phyloP scores from a whole-genome alignment of 2,888 invertebrate genomes.

The Tanytarsus gracilentus region DNA sequence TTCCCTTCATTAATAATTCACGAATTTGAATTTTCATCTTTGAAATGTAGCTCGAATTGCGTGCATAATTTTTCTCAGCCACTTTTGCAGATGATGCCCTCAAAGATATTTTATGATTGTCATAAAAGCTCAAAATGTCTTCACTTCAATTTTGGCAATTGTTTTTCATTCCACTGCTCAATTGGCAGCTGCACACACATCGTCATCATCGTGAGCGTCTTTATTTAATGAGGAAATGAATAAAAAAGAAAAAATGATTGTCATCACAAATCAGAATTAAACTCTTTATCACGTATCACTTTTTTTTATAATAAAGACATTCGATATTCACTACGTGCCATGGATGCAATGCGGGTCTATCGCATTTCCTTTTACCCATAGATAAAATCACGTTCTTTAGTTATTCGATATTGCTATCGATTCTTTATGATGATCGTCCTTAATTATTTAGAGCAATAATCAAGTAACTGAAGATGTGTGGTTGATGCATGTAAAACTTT shows the following conservation, averaged over 20 bases:
- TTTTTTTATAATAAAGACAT: slow-evolving; percentile 8
- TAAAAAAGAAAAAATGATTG: too few species aligned
- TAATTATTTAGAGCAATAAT: too few species aligned
- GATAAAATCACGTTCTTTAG: slow-evolving; percentile 6
- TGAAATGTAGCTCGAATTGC: too few species aligned
- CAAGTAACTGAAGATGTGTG: too few species aligned
- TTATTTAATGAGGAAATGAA: too few species aligned
- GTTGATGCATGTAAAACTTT: neutral
- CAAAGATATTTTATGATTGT: slow-evolving; percentile 7
- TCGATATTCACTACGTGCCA: slow-evolving; percentile 22
- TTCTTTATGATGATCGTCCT: too few species aligned
- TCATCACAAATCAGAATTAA: slow-evolving; percentile 8
- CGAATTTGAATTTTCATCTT: too few species aligned
- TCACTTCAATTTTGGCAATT: slow-evolving; percentile 6
- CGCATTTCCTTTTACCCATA: neutral
- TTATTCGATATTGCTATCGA: slow-evolving; percentile 2
- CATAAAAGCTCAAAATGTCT: neutral
- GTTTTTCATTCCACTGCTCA: neutral
- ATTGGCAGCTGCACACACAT: slow-evolving; percentile 7
- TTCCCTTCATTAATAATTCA: too few species aligned
- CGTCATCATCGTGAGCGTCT: too few species aligned
- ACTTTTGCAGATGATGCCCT: slow-evolving; percentile 1
- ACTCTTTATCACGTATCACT: slow-evolving; percentile 14
- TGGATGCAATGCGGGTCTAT: neutral
- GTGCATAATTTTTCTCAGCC: neutral